Percentiles rank a stretch among this genome's conserved stretches.
phyloP scores from a whole-genome alignment of 1,140 invertebrate genomes.

The Eurosta solidaginis region DNA sequence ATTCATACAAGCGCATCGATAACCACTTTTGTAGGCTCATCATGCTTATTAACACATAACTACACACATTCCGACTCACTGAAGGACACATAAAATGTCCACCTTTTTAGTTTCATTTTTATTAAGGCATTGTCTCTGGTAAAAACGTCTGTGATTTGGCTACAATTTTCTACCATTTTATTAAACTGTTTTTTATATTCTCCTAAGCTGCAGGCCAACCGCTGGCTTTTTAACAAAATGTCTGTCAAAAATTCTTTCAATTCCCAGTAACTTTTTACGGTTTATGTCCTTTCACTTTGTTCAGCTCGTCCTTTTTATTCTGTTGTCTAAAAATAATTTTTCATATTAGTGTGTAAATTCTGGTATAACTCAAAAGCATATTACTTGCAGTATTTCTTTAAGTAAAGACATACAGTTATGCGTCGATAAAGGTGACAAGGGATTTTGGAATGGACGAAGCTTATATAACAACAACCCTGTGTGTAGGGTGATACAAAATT shows the following conservation, averaged over 20 bases:
- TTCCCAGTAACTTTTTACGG: not conserved
- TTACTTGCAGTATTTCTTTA: not conserved
- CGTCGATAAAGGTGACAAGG: no score
- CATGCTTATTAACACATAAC: not conserved
- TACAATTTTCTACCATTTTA: not conserved
- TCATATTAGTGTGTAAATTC: no score
- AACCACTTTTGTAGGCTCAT: no score
- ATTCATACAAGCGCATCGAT: not conserved
- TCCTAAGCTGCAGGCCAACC: not conserved
- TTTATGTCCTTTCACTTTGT: not conserved
- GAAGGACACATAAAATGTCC: not conserved
- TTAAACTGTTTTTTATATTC: not conserved
- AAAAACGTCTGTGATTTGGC: not conserved
- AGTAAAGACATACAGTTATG: not conserved
- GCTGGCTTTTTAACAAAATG: not conserved
- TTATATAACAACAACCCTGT: no score
- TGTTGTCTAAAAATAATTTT: constrained; percentile 12
- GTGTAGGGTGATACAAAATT: no score
- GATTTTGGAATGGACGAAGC: no score
- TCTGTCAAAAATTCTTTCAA: not conserved
- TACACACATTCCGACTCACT: not conserved
- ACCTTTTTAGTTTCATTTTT: not conserved
- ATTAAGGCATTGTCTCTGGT: not conserved
- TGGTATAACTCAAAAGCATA: not conserved
- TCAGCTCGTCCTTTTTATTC: not conserved